Evolutionary conservation across 2,113 vertebrate species (phyloP).

Genomic region (Phycodurus eques): DNA sequence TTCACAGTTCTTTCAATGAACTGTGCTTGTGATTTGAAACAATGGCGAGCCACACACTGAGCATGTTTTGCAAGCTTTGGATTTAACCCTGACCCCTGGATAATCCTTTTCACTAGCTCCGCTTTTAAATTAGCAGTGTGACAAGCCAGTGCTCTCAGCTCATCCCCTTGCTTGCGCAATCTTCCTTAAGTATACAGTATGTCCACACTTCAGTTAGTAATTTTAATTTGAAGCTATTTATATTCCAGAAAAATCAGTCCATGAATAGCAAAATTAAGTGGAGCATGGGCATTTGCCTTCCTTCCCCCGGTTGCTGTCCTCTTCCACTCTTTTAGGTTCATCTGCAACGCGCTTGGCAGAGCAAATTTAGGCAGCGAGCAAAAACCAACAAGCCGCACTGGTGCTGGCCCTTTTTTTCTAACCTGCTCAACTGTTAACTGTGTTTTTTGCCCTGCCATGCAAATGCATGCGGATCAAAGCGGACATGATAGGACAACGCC

Average conservation of each 20-base stretch:
- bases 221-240: not conserved
- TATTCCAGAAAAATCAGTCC: not conserved
- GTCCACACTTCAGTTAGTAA: not conserved
- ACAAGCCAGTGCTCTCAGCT: conserved; percentile 55
- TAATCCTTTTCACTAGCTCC: conserved; percentile 73
- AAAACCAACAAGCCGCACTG: conserved; percentile 72
- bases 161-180: conserved; percentile 44
- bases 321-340: conserved; percentile 51
- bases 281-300: conserved; percentile 19
- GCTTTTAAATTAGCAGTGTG: conserved; percentile 74
- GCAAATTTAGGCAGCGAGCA: conserved; percentile 75
- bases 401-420: conserved; percentile 77
- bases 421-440: conserved; percentile 79
- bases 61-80: conserved; percentile 68
- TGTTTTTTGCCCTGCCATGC: conserved; percentile 74
- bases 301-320: conserved; percentile 35
- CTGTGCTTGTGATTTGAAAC: conserved; percentile 48
- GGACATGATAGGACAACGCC: conserved; percentile 64
- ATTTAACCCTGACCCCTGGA: conserved; percentile 67
- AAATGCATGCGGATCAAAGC: conserved; percentile 76
- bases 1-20: conserved; percentile 10
- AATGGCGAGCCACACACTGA: conserved; percentile 35
- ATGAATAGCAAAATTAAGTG: conserved; percentile 3
- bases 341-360: conserved; percentile 66
- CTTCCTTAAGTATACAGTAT: conserved; percentile 24